Conservation (phyloP, 2,888 invertebrate species). For the Ceraclea dissimilis region DNA sequence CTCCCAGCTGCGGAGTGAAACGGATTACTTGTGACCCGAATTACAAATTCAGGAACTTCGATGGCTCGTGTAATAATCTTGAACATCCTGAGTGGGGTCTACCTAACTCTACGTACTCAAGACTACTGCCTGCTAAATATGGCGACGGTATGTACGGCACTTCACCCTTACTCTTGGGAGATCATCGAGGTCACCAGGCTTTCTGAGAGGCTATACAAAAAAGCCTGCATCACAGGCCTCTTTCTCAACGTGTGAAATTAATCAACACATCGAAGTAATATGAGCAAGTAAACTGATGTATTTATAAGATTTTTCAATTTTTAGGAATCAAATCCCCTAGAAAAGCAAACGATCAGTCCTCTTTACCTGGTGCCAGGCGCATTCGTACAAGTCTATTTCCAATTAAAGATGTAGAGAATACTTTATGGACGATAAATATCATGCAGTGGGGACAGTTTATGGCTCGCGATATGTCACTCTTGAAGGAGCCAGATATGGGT, state of each 20-base stretch:
- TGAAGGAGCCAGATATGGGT: constrained; percentile 15
- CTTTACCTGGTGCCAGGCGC: constrained; percentile 33
- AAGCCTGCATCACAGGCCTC: no score
- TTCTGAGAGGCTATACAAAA: no score
- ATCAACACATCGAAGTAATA: no score
- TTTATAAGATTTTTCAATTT: not conserved
- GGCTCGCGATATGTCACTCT: constrained; percentile 51
- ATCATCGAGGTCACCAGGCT: no score
- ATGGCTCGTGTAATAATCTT: constrained; percentile 35
- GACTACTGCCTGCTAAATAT: constrained; percentile 36
- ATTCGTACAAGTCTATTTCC: constrained; percentile 33
- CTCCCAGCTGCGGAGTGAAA: constrained; percentile 12
- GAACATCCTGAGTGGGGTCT: constrained; percentile 32
- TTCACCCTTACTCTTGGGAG: no score
- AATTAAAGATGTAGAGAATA: constrained; percentile 29
- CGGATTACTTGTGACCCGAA: constrained; percentile 6
- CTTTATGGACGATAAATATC: constrained; percentile 31
- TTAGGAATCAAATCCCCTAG: constrained; percentile 4
- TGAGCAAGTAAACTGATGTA: no score
- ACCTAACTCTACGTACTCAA: constrained; percentile 29
- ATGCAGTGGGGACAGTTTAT: constrained; percentile 58
- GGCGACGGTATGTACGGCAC: constrained; percentile 32
- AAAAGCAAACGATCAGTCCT: not conserved
- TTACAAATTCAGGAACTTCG: constrained; percentile 29
- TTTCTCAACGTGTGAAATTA: no score